These are phyloP conservation scores for Sebastes fasciatus DNA, from an alignment of 2,113 vertebrate species.

Conservation along the genomic window DNA sequence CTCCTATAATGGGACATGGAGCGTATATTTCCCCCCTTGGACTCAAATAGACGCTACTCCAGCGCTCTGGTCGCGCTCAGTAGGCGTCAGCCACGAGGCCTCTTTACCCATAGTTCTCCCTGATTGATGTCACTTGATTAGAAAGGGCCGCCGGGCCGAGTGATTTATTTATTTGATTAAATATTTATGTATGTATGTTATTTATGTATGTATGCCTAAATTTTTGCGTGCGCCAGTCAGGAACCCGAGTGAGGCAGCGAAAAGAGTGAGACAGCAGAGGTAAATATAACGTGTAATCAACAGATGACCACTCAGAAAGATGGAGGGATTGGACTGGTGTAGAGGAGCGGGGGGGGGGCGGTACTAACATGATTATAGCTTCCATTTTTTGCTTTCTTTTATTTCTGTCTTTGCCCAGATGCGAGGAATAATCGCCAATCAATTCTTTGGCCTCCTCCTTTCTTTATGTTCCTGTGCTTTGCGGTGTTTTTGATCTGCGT, in stretches of 20 bases:
- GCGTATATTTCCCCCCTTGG: constrained; percentile 92
- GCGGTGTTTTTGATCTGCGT: constrained; percentile 30
- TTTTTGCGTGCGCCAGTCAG: constrained; percentile 54
- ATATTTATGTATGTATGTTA: constrained; percentile 85
- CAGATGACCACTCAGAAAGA: constrained; percentile 86
- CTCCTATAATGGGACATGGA: constrained; percentile 99
- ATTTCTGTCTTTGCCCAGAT: constrained; percentile 75
- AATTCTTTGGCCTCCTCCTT: constrained; percentile 67
- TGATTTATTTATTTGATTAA: constrained; percentile 86
- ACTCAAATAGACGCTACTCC: constrained; percentile 82
- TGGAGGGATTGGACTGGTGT: constrained; percentile 71
- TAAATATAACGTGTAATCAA: constrained; percentile 89
- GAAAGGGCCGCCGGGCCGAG: constrained; percentile 83
- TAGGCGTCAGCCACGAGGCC: constrained; percentile 85
- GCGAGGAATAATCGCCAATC: constrained; percentile 79
- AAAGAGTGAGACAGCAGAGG: constrained; percentile 76
- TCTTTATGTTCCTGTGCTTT: constrained; percentile 55
- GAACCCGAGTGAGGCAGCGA: constrained; percentile 61
- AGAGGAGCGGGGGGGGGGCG: constrained; percentile 20
- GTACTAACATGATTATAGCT: constrained; percentile 87
- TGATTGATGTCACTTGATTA: constrained; percentile 92
- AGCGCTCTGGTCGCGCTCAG: constrained; percentile 75
- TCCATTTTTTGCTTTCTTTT: constrained; percentile 77
- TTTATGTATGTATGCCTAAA: constrained; percentile 76
- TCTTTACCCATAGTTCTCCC: constrained; percentile 81